Evolutionary conservation across 1,140 invertebrate species (phyloP).

Genomic region (Pseudobourletiella spinata): DNA sequence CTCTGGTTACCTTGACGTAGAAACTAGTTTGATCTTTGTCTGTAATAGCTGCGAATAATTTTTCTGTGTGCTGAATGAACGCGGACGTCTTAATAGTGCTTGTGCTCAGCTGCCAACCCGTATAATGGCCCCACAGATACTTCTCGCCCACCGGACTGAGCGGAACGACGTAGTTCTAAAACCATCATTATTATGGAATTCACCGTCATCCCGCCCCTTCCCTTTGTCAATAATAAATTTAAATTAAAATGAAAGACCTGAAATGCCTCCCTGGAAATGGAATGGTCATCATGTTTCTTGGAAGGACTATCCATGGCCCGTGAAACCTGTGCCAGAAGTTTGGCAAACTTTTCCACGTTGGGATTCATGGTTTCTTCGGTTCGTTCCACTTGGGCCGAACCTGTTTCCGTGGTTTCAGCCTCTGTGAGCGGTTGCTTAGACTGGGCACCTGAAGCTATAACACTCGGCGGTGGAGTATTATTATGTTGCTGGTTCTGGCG

Average conservation of each 20-base stretch:
- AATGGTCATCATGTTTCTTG: not conserved
- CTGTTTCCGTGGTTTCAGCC: too few relatives aligned
- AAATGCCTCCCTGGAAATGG: not conserved
- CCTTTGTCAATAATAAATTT: not conserved
- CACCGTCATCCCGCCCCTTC: not conserved
- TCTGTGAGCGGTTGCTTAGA: too few relatives aligned
- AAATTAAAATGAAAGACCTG: not conserved
- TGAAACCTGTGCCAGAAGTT: not conserved
- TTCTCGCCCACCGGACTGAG: conserved; percentile 11
- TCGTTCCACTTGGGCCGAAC: too few relatives aligned
- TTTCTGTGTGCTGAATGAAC: conserved; percentile 20
- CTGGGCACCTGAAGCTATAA: too few relatives aligned
- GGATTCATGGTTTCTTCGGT: too few relatives aligned
- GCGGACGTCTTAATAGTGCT: not conserved
- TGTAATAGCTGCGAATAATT: conserved; percentile 21
- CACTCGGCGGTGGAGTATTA: too few relatives aligned
- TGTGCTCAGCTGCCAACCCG: not conserved
- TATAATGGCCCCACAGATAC: conserved; percentile 26
- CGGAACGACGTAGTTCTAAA: conserved; percentile 21
- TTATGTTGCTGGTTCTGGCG: too few relatives aligned
- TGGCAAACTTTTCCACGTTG: conserved; percentile 13
- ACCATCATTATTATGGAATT: not conserved
- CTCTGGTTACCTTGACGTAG: conserved; percentile 28
- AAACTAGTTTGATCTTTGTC: conserved; percentile 33
- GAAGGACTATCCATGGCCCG: not conserved